A percentile compares a stretch with the other conserved stretches of the same genome.
Conservation (phyloP, 2,113 vertebrate species). For the Lasiurus cinereus region DNA sequence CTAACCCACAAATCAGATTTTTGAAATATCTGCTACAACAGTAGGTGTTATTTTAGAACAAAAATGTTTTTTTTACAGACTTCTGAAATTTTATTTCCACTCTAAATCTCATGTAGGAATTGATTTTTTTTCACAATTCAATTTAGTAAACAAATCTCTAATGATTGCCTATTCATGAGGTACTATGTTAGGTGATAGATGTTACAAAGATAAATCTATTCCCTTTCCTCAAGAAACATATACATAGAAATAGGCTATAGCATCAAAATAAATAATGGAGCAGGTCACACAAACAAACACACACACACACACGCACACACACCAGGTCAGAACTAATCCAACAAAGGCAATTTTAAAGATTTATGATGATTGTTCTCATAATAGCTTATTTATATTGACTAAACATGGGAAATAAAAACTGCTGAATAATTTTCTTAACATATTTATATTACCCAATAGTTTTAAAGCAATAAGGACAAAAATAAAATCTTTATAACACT, state of each 20-base stretch:
- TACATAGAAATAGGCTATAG: neutral
- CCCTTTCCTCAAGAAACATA: neutral
- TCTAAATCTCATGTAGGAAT: neutral
- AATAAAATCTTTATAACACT: neutral
- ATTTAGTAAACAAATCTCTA: slow-evolving; percentile 52
- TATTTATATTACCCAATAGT: neutral
- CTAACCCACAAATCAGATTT: slow-evolving; percentile 49
- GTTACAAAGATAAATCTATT: slow-evolving; percentile 32
- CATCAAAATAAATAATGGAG: slow-evolving; percentile 12
- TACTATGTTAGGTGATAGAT: neutral
- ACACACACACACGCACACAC: neutral
- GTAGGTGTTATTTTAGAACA: neutral
- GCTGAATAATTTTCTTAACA: neutral
- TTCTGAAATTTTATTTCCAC: slow-evolving; percentile 59
- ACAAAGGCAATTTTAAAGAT: neutral
- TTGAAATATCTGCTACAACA: slow-evolving; percentile 47
- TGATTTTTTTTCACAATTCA: slow-evolving; percentile 37
- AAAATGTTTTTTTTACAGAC: neutral
- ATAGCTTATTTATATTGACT: slow-evolving; percentile 12
- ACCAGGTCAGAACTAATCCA: slow-evolving; percentile 7
- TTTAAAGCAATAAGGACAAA: neutral
- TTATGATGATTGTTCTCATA: neutral
- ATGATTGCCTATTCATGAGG: slow-evolving; percentile 16
- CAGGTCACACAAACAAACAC: neutral
- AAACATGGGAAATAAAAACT: neutral